Percentiles rank a stretch among this genome's conserved stretches.
These are phyloP conservation scores for Falco peregrinus DNA, from an alignment of 2,797 vertebrate genomes.

Conservation along the genomic window DNA sequence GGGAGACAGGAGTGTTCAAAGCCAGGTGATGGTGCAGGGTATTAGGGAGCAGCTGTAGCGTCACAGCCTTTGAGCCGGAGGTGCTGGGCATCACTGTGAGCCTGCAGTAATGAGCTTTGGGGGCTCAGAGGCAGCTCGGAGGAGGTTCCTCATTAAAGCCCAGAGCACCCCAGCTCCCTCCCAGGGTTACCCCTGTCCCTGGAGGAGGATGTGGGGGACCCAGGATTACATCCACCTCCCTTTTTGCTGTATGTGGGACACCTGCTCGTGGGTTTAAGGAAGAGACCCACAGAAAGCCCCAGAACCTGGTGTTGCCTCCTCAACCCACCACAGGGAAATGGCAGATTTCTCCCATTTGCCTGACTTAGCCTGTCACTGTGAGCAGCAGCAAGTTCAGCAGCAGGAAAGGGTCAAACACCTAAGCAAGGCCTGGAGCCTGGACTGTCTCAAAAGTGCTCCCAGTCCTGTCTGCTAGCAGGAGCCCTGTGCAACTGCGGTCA, in stretches of 20 bases:
- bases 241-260: neutral
- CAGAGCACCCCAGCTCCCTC: neutral
- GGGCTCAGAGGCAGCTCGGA: neutral
- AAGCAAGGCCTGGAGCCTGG: neutral
- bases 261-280: neutral
- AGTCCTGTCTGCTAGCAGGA: neutral
- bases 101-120: neutral
- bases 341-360: neutral
- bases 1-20: neutral
- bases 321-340: fast-evolving
- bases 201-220: neutral
- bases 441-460: neutral
- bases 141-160: fast-evolving
- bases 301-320: neutral
- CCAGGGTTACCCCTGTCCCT: neutral
- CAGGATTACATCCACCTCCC: neutral
- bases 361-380: neutral
- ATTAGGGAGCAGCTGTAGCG: neutral
- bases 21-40: neutral
- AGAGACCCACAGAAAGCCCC: neutral
- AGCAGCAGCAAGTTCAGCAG: neutral
- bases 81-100: neutral
- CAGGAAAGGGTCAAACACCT: neutral
- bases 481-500: neutral
- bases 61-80: fast-evolving